A percentile compares a stretch with the other conserved stretches of the same genome.
phyloP scores from a whole-genome alignment of 2,888 invertebrate genomes.

The Griposia aprilina region DNA sequence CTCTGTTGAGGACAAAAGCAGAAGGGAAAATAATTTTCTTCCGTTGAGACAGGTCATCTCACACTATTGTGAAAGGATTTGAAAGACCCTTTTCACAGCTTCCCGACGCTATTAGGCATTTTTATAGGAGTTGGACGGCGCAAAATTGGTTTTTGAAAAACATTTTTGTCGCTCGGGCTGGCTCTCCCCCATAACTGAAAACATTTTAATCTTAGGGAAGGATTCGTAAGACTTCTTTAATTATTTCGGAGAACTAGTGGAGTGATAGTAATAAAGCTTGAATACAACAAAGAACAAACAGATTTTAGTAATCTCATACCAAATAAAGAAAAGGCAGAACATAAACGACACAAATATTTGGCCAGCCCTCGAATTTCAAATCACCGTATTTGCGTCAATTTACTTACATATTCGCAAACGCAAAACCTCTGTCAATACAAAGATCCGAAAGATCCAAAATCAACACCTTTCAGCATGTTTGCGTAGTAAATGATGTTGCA shows the following conservation, averaged over 20 bases:
- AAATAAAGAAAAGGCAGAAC: not conserved
- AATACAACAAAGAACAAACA: not conserved
- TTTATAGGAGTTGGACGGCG: slow-evolving; percentile 54
- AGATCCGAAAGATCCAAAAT: slow-evolving; percentile 75
- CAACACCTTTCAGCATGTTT: slow-evolving; percentile 85
- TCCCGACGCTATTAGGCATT: slow-evolving; percentile 78
- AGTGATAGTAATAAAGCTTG: not conserved
- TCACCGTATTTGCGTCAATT: slow-evolving; percentile 72
- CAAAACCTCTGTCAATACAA: slow-evolving; percentile 77
- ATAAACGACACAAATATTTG: slow-evolving; percentile 26
- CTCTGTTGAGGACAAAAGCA: slow-evolving; percentile 80
- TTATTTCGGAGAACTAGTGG: not conserved
- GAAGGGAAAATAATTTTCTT: slow-evolving; percentile 86
- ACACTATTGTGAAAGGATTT: slow-evolving; percentile 88
- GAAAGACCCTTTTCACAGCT: slow-evolving; percentile 80
- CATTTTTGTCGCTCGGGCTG: slow-evolving; percentile 18
- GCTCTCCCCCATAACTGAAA: not conserved
- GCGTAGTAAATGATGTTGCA: slow-evolving; percentile 79
- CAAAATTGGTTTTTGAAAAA: slow-evolving; percentile 53
- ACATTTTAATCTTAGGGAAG: not conserved
- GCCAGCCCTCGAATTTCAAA: slow-evolving; percentile 45
- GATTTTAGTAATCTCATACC: not conserved
- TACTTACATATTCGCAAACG: slow-evolving; percentile 74
- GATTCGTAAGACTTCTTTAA: not conserved
- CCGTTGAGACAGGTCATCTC: slow-evolving; percentile 79